Evolutionary conservation across 2,113 vertebrate species (phyloP).

Genomic region (Paramormyrops kingsleyae): DNA sequence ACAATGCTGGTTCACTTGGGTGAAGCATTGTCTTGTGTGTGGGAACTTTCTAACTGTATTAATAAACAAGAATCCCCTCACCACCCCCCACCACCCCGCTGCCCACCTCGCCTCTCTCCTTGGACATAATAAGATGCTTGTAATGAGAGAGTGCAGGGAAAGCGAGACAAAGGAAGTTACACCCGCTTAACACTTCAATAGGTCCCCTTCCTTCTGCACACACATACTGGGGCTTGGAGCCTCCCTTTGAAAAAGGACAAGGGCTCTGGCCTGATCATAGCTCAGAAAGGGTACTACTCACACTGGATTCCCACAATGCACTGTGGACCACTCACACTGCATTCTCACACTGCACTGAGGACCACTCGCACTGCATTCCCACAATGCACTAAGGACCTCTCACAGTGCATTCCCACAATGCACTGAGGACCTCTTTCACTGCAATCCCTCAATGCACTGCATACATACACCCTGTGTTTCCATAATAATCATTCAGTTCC

Average conservation of each 20-base stretch:
- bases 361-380: background rate
- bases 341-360: background rate
- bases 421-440: slow-evolving; percentile 58
- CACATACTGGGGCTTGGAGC: slow-evolving; percentile 48
- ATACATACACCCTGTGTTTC: background rate
- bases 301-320: background rate
- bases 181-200: slow-evolving; percentile 60
- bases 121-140: slow-evolving; percentile 26
- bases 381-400: background rate
- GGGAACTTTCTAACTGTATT: slow-evolving; percentile 79
- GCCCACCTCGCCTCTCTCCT: slow-evolving; percentile 10
- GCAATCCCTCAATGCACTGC: slow-evolving; percentile 31
- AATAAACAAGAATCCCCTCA: slow-evolving; percentile 11
- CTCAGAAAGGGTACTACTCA: slow-evolving; percentile 61
- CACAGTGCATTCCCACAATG: background rate
- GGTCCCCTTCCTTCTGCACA: background rate
- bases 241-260: slow-evolving; percentile 70
- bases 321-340: too few relatives aligned
- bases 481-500: background rate
- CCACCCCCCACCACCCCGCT: background rate
- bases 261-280: slow-evolving; percentile 72
- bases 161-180: slow-evolving; percentile 52
- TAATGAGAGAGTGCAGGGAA: slow-evolving; percentile 13
- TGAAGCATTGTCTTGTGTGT: slow-evolving; percentile 74
- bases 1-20: slow-evolving; percentile 63